These are phyloP conservation scores for Heliocidaris tuberculata DNA, from an alignment of 35 echinoderm and acorn worm species.

Conservation along the genomic window DNA sequence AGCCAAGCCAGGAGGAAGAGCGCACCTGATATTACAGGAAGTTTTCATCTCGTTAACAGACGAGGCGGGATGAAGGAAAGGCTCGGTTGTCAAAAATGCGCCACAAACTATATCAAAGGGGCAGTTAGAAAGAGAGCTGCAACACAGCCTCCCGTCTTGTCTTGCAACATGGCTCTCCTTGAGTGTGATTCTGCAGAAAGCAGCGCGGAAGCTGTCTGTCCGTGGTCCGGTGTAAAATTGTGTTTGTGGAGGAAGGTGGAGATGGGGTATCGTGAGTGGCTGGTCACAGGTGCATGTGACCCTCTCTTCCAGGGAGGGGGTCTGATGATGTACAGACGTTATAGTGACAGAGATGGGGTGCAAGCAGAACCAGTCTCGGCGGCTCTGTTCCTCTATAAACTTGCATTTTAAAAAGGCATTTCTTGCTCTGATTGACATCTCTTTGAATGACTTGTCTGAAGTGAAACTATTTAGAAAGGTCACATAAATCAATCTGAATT, in stretches of 20 bases:
- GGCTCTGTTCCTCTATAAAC: not conserved
- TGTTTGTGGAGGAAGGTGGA: not conserved
- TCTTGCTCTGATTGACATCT: not conserved
- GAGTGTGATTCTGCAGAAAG: constrained; percentile 41
- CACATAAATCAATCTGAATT: not conserved
- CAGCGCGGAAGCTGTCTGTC: not conserved
- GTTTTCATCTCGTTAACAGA: constrained; percentile 31
- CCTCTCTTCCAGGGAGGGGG: constrained; percentile 37
- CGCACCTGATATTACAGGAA: not conserved
- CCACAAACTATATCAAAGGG: not conserved
- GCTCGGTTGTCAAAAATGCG: not conserved
- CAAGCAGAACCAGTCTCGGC: not conserved
- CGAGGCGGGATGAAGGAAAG: not conserved
- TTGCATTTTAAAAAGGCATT: not conserved
- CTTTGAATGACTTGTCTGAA: not conserved
- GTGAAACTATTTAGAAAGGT: constrained; percentile 5
- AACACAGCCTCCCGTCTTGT: not conserved
- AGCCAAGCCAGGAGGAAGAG: not conserved
- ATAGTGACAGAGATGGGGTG: not conserved
- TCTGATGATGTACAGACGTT: constrained; percentile 18
- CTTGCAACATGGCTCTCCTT: not conserved
- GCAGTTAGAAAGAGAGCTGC: not conserved
- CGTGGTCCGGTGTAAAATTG: constrained; percentile 28
- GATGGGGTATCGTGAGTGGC: constrained; percentile 18
- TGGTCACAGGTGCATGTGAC: constrained; percentile 17